These are phyloP conservation scores for Drosophila aff. DNA, from an alignment of 1,140 invertebrate species.

Conservation along the genomic window DNA sequence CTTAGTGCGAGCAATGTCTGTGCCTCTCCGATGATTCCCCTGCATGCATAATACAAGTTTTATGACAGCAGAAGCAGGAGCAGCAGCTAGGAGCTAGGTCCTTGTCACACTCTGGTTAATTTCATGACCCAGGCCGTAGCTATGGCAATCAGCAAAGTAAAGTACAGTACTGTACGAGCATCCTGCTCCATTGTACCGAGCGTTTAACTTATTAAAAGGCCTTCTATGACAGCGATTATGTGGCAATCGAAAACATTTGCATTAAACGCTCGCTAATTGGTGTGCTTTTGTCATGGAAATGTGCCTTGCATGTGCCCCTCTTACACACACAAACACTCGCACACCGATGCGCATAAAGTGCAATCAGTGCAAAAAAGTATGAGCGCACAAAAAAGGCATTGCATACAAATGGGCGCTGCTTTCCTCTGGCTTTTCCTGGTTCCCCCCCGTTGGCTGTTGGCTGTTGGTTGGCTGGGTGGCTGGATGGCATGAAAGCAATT, in stretches of 20 bases:
- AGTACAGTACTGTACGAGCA: constrained; percentile 12
- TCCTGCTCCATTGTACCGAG: constrained; percentile 32
- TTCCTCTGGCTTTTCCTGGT: constrained; percentile 9
- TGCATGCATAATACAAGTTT: constrained; percentile 65
- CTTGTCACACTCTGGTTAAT: constrained; percentile 39
- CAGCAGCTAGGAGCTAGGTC: constrained; percentile 1
- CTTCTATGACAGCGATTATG: constrained; percentile 60
- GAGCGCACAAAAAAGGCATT: constrained; percentile 34
- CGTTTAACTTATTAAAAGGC: constrained; percentile 61
- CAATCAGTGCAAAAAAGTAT: constrained; percentile 55
- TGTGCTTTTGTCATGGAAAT: constrained; percentile 77
- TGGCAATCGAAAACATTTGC: constrained; percentile 68
- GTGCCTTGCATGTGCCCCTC: constrained; percentile 30
- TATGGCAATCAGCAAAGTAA: constrained; percentile 8
- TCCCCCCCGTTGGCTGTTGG: constrained; percentile 1
- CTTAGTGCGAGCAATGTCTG: constrained; percentile 7
- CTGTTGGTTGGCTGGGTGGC: constrained; percentile 33
- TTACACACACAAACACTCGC: constrained; percentile 14
- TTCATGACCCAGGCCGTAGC: constrained; percentile 9
- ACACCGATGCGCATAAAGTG: constrained; percentile 65
- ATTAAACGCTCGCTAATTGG: constrained; percentile 78
- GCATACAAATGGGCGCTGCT: constrained; percentile 73
- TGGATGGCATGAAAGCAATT: constrained; percentile 72
- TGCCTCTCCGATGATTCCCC: constrained; percentile 1
- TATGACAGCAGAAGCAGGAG: constrained; percentile 35